Conservation (phyloP, 2,888 invertebrate genomes). For the Uloborus plumipes region DNA sequence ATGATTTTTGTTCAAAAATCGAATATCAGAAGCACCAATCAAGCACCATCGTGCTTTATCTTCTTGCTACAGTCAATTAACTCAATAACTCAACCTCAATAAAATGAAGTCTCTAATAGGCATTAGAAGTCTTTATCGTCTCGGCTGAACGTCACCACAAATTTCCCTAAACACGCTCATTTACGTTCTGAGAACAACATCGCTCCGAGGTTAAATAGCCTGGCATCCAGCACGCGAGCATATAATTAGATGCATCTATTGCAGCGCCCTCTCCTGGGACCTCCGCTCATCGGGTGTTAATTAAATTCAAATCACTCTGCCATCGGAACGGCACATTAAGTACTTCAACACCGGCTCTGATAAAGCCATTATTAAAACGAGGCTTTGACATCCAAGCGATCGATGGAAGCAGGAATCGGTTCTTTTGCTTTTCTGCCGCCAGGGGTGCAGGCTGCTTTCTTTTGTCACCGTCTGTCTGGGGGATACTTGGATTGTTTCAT, state of each 20-base stretch:
- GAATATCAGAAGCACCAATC: too few species aligned
- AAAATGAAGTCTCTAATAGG: too few species aligned
- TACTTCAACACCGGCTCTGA: constrained; percentile 50
- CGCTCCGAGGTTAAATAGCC: constrained; percentile 51
- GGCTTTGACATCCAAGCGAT: constrained; percentile 13
- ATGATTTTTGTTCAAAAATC: too few species aligned
- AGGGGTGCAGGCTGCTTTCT: constrained; percentile 33
- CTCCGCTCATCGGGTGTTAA: constrained; percentile 60
- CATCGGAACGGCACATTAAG: constrained; percentile 62
- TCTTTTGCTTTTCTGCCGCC: constrained; percentile 41
- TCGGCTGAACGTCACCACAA: constrained; percentile 47
- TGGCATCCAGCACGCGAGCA: constrained; percentile 44
- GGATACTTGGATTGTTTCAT: background rate
- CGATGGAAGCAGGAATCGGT: constrained; percentile 3
- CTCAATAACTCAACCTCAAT: too few species aligned
- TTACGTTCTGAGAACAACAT: constrained; percentile 33
- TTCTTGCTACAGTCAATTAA: too few species aligned
- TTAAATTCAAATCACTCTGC: constrained; percentile 62
- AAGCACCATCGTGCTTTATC: too few species aligned
- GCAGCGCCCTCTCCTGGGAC: constrained; percentile 57
- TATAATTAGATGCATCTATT: constrained; percentile 55
- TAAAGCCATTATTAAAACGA: constrained; percentile 62
- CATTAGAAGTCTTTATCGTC: constrained; percentile 34
- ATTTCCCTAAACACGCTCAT: constrained; percentile 59
- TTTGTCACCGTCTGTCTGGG: constrained; percentile 49